Evolutionary conservation across 2,797 vertebrate genomes (phyloP).

Genomic region (Labeo calbasu): DNA sequence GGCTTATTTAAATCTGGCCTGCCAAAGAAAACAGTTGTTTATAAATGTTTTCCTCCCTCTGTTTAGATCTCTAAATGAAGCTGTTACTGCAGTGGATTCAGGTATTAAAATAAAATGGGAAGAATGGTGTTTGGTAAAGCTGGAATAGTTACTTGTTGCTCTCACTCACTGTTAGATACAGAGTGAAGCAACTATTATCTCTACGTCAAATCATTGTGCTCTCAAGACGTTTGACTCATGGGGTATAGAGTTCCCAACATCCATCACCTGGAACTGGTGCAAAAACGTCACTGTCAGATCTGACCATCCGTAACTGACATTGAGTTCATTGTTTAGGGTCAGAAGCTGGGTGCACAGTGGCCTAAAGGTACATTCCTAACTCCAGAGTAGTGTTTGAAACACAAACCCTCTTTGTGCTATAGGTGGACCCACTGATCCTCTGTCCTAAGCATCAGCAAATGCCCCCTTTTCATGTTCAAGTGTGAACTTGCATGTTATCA

Average conservation of each 20-base stretch:
- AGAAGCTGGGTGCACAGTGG: conserved; percentile 76
- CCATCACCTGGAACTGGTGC: conserved; percentile 86
- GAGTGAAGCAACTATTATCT: conserved; percentile 5
- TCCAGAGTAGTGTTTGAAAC: conserved; percentile 83
- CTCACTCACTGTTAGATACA: not conserved
- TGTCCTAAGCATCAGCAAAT: conserved; percentile 70
- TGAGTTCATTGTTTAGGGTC: conserved; percentile 85
- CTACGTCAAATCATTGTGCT: conserved; percentile 4
- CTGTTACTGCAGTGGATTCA: conserved; percentile 67
- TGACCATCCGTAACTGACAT: conserved; percentile 88
- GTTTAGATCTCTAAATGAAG: conserved; percentile 52
- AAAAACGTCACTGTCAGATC: conserved; percentile 76
- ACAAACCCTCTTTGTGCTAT: conserved; percentile 86
- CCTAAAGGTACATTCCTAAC: conserved; percentile 91
- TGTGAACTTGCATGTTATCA: conserved; percentile 83
- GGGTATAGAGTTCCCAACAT: conserved; percentile 88
- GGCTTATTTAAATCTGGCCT: conserved; percentile 66
- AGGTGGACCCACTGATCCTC: conserved; percentile 54
- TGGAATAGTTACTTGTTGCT: not conserved
- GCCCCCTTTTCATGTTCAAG: conserved; percentile 77
- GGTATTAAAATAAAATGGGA: not conserved
- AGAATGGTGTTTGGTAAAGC: not conserved
- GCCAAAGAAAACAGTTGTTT: conserved; percentile 71
- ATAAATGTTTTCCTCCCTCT: conserved; percentile 53
- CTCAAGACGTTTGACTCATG: conserved; percentile 73